phyloP scores from a whole-genome alignment of 2,113 vertebrate species.

The Campylomormyrus tamandua region DNA sequence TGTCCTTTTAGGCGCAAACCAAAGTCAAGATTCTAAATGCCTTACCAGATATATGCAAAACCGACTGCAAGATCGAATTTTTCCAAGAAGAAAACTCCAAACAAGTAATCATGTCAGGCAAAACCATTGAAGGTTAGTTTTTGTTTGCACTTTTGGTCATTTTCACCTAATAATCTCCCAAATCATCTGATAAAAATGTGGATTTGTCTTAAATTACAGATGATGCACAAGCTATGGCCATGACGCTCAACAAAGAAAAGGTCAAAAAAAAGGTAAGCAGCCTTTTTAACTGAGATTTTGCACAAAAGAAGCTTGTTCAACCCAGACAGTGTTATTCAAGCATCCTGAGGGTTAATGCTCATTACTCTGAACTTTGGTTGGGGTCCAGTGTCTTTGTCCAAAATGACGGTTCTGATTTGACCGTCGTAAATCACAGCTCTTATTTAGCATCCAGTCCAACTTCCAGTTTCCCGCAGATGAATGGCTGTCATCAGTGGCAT shows the following conservation, averaged over 20 bases:
- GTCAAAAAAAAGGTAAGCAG: neutral
- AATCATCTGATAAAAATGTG: neutral
- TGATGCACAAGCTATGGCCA: neutral
- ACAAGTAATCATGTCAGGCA: constrained; percentile 54
- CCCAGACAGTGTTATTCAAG: neutral
- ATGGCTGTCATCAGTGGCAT: neutral
- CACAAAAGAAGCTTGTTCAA: neutral
- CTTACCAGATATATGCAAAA: constrained; percentile 48
- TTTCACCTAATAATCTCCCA: neutral
- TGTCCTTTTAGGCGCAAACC: constrained; percentile 45
- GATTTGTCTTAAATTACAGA: neutral
- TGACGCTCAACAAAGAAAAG: neutral
- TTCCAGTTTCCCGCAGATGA: neutral
- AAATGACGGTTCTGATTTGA: neutral
- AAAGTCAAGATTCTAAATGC: constrained; percentile 45
- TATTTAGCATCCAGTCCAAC: neutral
- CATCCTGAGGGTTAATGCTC: neutral
- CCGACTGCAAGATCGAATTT: constrained; percentile 56
- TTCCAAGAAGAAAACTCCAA: constrained; percentile 52
- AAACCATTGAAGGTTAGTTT: constrained; percentile 57
- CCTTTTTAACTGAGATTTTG: neutral
- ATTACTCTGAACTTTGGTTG: neutral
- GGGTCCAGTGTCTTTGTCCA: neutral
- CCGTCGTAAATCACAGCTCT: neutral
- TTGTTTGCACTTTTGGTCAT: neutral